Conservation (phyloP, 2,888 invertebrate genomes). For the Spilosoma lubricipeda region DNA sequence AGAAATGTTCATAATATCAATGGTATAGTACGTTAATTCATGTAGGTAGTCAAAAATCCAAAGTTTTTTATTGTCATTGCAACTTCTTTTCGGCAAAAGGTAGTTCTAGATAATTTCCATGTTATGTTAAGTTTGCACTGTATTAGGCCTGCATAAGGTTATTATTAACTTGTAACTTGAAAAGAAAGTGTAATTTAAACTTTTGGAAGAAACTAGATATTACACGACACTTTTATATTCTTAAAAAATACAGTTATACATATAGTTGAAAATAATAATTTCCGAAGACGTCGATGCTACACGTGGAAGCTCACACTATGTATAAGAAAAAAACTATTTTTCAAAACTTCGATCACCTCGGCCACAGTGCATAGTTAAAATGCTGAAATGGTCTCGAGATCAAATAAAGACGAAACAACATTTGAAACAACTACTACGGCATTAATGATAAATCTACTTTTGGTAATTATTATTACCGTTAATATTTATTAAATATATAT, state of each 20-base stretch:
- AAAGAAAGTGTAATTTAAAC: not conserved
- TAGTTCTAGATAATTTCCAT: not conserved
- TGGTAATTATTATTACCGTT: not conserved
- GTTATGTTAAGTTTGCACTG: not conserved
- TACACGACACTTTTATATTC: not conserved
- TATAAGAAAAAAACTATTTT: slow-evolving; percentile 26
- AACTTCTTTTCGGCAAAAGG: not conserved
- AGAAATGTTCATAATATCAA: too few relatives aligned
- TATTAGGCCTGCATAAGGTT: not conserved
- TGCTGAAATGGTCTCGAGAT: not conserved
- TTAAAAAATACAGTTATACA: slow-evolving; percentile 4
- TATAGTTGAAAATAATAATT: not conserved
- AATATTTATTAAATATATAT: not conserved
- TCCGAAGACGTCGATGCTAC: not conserved
- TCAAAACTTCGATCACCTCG: not conserved
- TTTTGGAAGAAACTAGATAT: not conserved
- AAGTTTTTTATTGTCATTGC: too few relatives aligned
- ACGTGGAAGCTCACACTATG: slow-evolving; percentile 9
- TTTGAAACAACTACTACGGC: not conserved
- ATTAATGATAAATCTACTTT: not conserved
- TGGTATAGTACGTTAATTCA: too few relatives aligned
- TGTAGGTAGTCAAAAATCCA: too few relatives aligned
- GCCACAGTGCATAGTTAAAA: not conserved
- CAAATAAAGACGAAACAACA: not conserved
- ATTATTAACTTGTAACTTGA: not conserved